These are phyloP conservation scores for Microplitis manilae DNA, from an alignment of 2,888 invertebrate genomes.

Conservation along the genomic window DNA sequence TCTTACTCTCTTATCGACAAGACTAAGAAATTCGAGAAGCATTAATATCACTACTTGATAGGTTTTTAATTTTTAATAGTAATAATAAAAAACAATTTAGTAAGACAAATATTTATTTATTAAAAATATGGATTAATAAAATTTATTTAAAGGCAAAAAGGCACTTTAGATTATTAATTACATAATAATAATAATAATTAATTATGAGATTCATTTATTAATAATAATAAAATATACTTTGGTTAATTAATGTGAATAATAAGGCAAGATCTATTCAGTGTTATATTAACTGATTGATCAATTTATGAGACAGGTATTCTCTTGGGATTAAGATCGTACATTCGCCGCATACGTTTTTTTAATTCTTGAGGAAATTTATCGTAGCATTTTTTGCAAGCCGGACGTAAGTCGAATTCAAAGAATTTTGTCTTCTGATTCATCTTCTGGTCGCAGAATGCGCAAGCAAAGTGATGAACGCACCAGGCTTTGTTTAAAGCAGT, in stretches of 20 bases:
- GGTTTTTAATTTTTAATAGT: not conserved
- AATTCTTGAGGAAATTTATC: conserved; percentile 96
- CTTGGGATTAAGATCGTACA: conserved; percentile 85
- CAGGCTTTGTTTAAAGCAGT: conserved; percentile 98
- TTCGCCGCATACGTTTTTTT: conserved; percentile 90
- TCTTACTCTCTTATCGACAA: conserved; percentile 44
- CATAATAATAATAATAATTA: not conserved
- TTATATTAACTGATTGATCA: not conserved
- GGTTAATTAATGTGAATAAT: not conserved
- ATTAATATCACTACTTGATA: no score
- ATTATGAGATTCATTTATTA: conserved; percentile 4
- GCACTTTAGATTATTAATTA: conserved; percentile 16
- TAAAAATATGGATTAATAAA: conserved; percentile 25
- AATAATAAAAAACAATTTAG: not conserved
- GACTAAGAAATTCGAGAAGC: conserved; percentile 1
- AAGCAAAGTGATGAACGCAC: conserved; percentile 99
- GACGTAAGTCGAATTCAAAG: conserved; percentile 98
- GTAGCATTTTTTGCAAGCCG: conserved; percentile 98
- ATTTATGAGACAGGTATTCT: conserved; percentile 69
- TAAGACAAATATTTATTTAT: conserved; percentile 19
- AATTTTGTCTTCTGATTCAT: conserved; percentile 98
- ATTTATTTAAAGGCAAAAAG: conserved; percentile 10
- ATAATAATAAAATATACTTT: not conserved
- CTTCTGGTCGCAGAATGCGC: conserved; percentile 96
- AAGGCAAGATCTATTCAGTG: not conserved